Evolutionary conservation across 1,140 invertebrate species (phyloP), one percentile per base, ranked within the genome.

Genomic region (Lasioglossum baleicum): DNA sequence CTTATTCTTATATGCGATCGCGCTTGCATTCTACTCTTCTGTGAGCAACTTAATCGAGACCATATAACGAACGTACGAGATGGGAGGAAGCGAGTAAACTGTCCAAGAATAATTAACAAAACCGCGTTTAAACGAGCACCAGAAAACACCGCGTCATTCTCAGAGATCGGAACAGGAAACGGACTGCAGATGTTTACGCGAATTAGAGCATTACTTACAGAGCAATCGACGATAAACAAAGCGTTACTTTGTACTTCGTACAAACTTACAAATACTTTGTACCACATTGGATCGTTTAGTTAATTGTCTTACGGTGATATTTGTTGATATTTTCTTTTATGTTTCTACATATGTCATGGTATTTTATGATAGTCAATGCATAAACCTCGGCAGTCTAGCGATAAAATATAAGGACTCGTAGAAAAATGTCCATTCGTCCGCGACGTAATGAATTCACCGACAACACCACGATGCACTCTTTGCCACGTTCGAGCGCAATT

Each of bases 401-500:
- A 58, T 31, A 61, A 48, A 63, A 7, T 61, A 7, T 61, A 65
- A 79, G 60, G 56, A 72, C 31, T 73, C 22, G 20, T 72, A 79
- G 76, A 31, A 58, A 72, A 65, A 72, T 26, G 44, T 64, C 17
- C 17, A 40, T 15, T 42, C 20, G 44, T 35, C 35, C 35, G 44
- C 71, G 48, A 48, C 68, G 42, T 78, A 75, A 8, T 58, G 60
- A 51, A 82, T 35, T 56, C 44, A 80, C 72, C 75, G 53, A 35
- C 35, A 81, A 84, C 44, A 65, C 13, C 66, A 31, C 22, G 58
- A 48, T 67, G 81, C 75, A 78, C 75, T 81, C 73, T 82, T 86
- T 82, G 67, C 85, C 82, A 80, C 64, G 65, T 79, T 73, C 44
- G 65, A 75, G 65, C 72, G 82, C 82, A 87, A 87, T 84, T 86